Evolutionary conservation across 2,888 invertebrate genomes (phyloP).

Genomic region (Conomelus anceps): DNA sequence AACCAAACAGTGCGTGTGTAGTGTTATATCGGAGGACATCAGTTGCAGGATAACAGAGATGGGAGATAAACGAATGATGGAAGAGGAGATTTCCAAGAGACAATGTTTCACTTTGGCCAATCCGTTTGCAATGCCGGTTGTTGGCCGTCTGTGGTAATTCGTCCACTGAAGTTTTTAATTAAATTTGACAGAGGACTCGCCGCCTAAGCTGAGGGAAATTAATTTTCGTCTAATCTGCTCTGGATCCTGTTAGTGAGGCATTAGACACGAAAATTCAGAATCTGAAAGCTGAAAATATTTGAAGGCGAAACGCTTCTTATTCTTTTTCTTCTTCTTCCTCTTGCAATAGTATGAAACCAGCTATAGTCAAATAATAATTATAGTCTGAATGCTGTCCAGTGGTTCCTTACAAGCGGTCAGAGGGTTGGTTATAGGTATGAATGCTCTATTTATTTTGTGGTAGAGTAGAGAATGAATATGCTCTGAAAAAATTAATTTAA

Average conservation of each 20-base stretch:
- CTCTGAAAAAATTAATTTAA: background rate
- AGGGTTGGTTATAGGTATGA: background rate
- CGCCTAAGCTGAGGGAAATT: background rate
- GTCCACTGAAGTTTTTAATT: background rate
- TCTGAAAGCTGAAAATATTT: background rate
- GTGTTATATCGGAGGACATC: background rate
- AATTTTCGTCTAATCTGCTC: background rate
- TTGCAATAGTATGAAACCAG: background rate
- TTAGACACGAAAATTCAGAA: background rate
- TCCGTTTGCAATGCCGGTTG: background rate
- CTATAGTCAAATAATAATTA: background rate
- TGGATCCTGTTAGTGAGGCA: background rate
- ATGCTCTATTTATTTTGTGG: background rate
- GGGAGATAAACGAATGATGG: background rate
- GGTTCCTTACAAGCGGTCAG: no score
- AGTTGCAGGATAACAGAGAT: background rate
- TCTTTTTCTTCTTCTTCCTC: background rate
- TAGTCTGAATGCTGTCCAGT: background rate
- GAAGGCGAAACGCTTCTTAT: background rate
- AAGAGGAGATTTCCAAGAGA: background rate
- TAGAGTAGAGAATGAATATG: background rate
- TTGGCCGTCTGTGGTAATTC: background rate
- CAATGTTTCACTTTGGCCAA: background rate
- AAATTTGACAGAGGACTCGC: background rate
- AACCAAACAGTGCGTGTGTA: background rate